A percentile compares a stretch with the other conserved stretches of the same genome.
Conservation (phyloP, 2,113 vertebrate species). For the Edolisoma coerulescens region DNA sequence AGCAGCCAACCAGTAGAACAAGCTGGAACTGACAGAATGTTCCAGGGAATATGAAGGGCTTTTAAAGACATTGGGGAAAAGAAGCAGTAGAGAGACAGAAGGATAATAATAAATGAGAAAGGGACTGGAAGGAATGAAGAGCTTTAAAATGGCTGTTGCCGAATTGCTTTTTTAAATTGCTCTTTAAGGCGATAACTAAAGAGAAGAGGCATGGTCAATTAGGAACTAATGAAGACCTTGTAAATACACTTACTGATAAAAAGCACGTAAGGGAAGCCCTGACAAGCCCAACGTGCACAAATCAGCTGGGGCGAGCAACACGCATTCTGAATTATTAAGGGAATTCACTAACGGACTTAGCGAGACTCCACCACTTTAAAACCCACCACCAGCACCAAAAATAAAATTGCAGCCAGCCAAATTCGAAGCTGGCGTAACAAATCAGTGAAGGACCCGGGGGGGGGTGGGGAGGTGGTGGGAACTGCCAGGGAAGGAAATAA, state of each 20-base stretch:
- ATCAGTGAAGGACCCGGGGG: not conserved
- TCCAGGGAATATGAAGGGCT: not conserved
- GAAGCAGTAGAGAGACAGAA: not conserved
- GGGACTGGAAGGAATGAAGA: conserved; percentile 34
- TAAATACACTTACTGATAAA: conserved; percentile 72
- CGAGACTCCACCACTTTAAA: conserved; percentile 9
- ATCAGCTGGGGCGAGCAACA: not conserved
- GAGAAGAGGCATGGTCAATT: conserved; percentile 65
- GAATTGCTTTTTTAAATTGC: conserved; percentile 61
- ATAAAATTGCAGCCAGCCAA: not conserved
- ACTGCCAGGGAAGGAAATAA: not conserved
- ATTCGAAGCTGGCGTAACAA: not conserved
- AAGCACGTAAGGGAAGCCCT: conserved; percentile 47
- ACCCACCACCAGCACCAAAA: not conserved
- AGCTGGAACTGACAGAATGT: not conserved
- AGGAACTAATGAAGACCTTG: conserved; percentile 71
- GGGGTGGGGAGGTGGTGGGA: not conserved
- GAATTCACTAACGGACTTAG: conserved; percentile 7
- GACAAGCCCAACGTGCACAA: conserved; percentile 40
- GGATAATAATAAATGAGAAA: conserved; percentile 45
- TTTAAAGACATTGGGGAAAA: not conserved
- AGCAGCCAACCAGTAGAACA: not conserved
- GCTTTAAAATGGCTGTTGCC: conserved; percentile 51
- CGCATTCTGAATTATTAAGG: conserved; percentile 48
- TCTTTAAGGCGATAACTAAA: conserved; percentile 65